A percentile compares a stretch with the other conserved stretches of the same genome.
Evolutionary conservation across 2,797 vertebrate genomes (phyloP).

Genomic region (Enoplosus armatus): DNA sequence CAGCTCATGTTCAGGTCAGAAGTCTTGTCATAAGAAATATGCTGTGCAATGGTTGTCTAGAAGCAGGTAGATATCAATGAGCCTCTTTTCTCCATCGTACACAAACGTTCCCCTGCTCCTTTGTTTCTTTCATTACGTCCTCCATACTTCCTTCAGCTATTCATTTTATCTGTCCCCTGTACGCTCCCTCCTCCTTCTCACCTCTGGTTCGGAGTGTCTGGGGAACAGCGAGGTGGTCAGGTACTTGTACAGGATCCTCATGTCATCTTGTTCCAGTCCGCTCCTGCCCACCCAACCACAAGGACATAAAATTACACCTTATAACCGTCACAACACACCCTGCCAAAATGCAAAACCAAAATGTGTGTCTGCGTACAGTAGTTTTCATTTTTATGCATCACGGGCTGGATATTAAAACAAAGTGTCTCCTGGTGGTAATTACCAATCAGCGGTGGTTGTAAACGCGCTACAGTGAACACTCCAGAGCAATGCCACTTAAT

Average conservation of each 20-base stretch:
- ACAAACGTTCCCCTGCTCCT: not conserved
- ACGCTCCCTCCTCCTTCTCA: constrained; percentile 62
- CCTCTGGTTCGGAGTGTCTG: constrained; percentile 97
- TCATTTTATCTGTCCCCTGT: not conserved
- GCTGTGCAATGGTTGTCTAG: not conserved
- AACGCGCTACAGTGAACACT: not conserved
- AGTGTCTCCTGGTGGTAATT: constrained; percentile 8
- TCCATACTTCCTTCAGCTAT: not conserved
- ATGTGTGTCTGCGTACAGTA: not conserved
- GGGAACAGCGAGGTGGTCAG: constrained; percentile 98
- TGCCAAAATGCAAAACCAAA: not conserved
- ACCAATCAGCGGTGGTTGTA: not conserved
- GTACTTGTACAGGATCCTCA: constrained; percentile 98
- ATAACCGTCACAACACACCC: not conserved
- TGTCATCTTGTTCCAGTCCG: constrained; percentile 97
- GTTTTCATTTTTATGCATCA: not conserved
- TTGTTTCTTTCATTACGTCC: not conserved
- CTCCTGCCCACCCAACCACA: constrained; percentile 86
- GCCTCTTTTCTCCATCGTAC: not conserved
- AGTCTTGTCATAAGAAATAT: not conserved
- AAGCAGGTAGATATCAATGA: not conserved
- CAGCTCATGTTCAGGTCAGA: not conserved
- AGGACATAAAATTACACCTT: constrained; percentile 4
- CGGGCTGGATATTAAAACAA: not conserved
- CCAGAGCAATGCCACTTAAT: constrained; percentile 13